phyloP scores from a whole-genome alignment of 1,140 invertebrate genomes.

The Diprion similis region DNA sequence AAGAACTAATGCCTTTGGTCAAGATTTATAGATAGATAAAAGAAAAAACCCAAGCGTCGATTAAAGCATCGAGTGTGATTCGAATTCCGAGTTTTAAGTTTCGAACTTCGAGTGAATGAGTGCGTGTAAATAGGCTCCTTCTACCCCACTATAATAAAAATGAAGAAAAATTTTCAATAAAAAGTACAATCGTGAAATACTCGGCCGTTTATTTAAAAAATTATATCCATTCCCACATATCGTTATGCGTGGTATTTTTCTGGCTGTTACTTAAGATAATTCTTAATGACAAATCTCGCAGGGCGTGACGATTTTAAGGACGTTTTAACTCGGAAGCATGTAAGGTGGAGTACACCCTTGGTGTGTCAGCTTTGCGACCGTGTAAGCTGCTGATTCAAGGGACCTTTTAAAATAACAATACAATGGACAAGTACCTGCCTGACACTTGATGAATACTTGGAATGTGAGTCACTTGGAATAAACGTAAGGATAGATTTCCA shows the following conservation, averaged over 20 bases:
- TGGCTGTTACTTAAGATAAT: too few species aligned
- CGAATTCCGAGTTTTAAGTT: constrained; percentile 25
- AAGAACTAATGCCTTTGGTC: constrained; percentile 40
- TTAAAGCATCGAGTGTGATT: not conserved
- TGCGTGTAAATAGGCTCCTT: constrained; percentile 54
- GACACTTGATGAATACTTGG: constrained; percentile 40
- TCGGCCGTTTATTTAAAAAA: not conserved
- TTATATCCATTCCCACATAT: too few species aligned
- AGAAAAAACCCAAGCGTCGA: constrained; percentile 35
- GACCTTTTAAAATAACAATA: constrained; percentile 45
- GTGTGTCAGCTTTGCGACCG: not conserved
- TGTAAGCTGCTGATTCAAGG: constrained; percentile 41
- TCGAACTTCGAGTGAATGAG: constrained; percentile 36
- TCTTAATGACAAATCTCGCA: too few species aligned
- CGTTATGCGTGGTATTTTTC: too few species aligned
- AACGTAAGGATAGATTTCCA: constrained; percentile 9
- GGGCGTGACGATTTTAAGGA: too few species aligned
- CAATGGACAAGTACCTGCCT: constrained; percentile 40
- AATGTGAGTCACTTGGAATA: constrained; percentile 43
- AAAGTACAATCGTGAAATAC: constrained; percentile 52
- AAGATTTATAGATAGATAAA: constrained; percentile 36
- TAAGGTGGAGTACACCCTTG: too few species aligned
- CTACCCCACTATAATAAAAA: constrained; percentile 33
- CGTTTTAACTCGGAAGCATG: too few species aligned
- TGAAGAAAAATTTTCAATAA: constrained; percentile 55